Base-by-base conservation (phyloP, 1,140 invertebrate genomes). In the Ceratina japonica region DNA sequence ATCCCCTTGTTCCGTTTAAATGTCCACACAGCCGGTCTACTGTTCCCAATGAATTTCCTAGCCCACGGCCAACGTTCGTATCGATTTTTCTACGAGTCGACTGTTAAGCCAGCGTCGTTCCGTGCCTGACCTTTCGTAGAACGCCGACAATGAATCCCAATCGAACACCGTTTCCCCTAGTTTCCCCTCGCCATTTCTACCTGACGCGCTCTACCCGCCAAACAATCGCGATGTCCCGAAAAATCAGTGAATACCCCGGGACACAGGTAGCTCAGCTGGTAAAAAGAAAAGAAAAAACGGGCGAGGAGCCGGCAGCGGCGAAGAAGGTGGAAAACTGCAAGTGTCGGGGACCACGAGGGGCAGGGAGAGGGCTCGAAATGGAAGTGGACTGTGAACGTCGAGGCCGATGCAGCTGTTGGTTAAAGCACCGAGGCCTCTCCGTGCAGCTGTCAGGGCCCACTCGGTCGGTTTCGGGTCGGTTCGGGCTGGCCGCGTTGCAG, bases 321-420 rank as follows among this genome's bases (percentile, higher is more conserved):
- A 37, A 22, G 56, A 27, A 22, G 37, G 16, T 22, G 63, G 63
- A 64, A 63, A 63, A 63, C 31, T 63, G 31, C 62, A n/a, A 63
- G 62, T 27, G 62, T 37, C 27, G 62, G 62, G 62, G 62, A 63
- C 62, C 31, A n/a, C 31, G 59, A 49, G 44, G 52, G 74, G 59
- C 68, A n/a, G 64, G 59, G 52, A 31, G 51, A 15, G 64, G n/a
- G 69, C 51, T 24, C 66, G 65, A 76, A 85, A 84, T 85, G 81
- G 80, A 86, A 89, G 84, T 85, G 87, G 85, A 89, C 87, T 86
- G 87, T 82, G 79, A 83, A 77, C 66, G 58, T 61, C 61, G n/a
- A 83, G 87, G 86, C 81, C 83, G 75, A 81, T 82, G 89, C 89
- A 90, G 89, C 89, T 90, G 89, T 90, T 90, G 83, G 88, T 89